Conservation (phyloP, 1,140 invertebrate genomes). For the Gonatopus flavifemur region DNA sequence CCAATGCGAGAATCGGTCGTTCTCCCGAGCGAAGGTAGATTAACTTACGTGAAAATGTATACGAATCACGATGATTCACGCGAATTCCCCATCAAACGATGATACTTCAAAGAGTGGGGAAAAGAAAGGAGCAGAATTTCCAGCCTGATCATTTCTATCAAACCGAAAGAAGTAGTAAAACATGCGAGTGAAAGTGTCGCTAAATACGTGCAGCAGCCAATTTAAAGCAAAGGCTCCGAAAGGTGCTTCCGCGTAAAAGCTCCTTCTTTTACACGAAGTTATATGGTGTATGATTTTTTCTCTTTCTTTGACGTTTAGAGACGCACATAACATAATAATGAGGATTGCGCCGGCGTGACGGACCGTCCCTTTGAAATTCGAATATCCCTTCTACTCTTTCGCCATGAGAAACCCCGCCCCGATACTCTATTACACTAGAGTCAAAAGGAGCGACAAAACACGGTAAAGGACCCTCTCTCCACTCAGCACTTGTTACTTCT, state of each 20-base stretch:
- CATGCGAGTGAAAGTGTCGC: no score
- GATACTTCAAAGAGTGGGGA: no score
- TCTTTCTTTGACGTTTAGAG: slow-evolving; percentile 11
- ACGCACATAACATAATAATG: slow-evolving; percentile 28
- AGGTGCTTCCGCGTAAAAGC: slow-evolving; percentile 5
- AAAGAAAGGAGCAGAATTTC: no score
- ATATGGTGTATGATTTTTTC: slow-evolving; percentile 2
- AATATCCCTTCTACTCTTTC: slow-evolving; percentile 24
- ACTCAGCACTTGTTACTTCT: slow-evolving; percentile 21
- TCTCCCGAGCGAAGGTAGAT: slow-evolving; percentile 8
- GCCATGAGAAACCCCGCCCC: slow-evolving; percentile 27
- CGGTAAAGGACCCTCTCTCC: no score
- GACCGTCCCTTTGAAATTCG: slow-evolving; percentile 37
- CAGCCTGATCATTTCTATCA: no score
- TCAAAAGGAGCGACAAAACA: slow-evolving; percentile 22
- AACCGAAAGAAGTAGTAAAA: no score
- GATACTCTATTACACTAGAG: slow-evolving; percentile 30
- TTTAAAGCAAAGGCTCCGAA: no score
- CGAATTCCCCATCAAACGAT: no score
- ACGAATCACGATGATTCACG: no score
- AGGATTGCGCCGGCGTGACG: slow-evolving; percentile 22
- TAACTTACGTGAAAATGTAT: no score
- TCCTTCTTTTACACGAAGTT: neutral
- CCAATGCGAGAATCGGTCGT: slow-evolving; percentile 23
- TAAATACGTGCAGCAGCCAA: no score